Percentiles rank a stretch among this genome's conserved stretches.
These are phyloP conservation scores for Silurus aristotelis DNA, from an alignment of 2,797 vertebrate genomes.

Conservation along the genomic window DNA sequence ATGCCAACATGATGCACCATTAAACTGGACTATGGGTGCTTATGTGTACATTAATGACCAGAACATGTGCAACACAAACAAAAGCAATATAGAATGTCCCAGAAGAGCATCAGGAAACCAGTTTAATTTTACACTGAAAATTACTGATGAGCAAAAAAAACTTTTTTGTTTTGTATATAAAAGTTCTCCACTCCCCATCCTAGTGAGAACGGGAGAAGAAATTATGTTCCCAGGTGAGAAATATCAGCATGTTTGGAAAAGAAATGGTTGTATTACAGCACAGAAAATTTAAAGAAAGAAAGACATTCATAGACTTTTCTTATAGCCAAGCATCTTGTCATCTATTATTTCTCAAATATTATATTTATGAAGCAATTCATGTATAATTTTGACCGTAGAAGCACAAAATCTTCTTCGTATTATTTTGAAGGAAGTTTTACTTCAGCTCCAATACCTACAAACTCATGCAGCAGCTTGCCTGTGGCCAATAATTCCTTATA, in stretches of 20 bases:
- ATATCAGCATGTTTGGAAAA: neutral
- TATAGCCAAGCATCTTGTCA: neutral
- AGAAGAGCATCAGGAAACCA: neutral
- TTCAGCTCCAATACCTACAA: neutral
- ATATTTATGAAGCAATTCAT: neutral
- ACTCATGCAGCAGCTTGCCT: neutral
- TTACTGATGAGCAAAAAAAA: neutral
- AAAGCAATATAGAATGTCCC: neutral
- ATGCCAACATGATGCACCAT: neutral
- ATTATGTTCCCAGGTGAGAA: slow-evolving; percentile 44
- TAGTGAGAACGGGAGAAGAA: rapidly evolving
- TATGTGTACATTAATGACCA: neutral
- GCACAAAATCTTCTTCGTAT: neutral
- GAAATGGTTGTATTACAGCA: neutral
- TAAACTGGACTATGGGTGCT: rapidly evolving
- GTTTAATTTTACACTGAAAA: slow-evolving; percentile 45
- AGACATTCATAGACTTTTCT: neutral
- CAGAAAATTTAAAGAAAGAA: too few species aligned
- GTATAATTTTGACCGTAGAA: neutral
- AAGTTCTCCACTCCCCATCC: neutral
- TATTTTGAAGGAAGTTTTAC: neutral
- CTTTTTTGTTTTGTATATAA: slow-evolving; percentile 28
- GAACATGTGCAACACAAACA: neutral
- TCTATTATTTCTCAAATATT: neutral
- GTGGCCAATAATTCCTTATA: neutral